These are phyloP conservation scores for Brachypodius melanocephalos DNA, from an alignment of 2,113 vertebrate genomes.

Conservation along the genomic window DNA sequence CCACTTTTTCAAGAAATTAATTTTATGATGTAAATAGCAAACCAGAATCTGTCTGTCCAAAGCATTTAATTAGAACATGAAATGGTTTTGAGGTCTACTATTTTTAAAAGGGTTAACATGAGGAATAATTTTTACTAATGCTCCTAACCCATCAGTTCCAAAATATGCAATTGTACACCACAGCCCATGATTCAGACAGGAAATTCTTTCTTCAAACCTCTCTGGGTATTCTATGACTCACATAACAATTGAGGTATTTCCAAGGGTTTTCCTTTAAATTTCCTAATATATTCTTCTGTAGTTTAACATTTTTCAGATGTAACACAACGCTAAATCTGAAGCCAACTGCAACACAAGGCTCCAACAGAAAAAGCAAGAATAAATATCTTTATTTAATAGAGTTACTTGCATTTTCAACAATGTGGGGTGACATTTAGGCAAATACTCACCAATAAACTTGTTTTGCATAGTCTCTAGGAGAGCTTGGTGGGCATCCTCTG, in stretches of 20 bases:
- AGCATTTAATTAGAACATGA: background rate
- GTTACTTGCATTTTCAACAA: background rate
- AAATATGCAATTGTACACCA: slow-evolving; percentile 10
- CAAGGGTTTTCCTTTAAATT: slow-evolving; percentile 33
- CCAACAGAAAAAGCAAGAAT: background rate
- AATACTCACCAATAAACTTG: slow-evolving; percentile 95
- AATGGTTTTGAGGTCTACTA: background rate
- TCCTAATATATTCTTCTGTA: slow-evolving; percentile 17
- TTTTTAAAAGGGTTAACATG: background rate
- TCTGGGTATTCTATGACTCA: slow-evolving; percentile 11
- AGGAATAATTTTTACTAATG: background rate
- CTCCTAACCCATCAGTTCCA: background rate
- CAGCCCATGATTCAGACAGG: slow-evolving; percentile 28
- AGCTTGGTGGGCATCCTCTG: slow-evolving; percentile 96
- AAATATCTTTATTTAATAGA: background rate
- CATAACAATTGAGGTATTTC: slow-evolving; percentile 28
- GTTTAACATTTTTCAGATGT: slow-evolving; percentile 19
- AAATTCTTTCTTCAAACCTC: slow-evolving; percentile 48
- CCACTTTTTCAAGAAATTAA: background rate
- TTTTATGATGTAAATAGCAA: background rate
- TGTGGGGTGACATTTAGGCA: background rate
- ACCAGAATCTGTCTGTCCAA: background rate
- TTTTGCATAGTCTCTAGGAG: slow-evolving; percentile 99
- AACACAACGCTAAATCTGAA: background rate
- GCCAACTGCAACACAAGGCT: background rate